Base-by-base conservation (phyloP, 1,140 invertebrate genomes). In the Bombus turneri region DNA sequence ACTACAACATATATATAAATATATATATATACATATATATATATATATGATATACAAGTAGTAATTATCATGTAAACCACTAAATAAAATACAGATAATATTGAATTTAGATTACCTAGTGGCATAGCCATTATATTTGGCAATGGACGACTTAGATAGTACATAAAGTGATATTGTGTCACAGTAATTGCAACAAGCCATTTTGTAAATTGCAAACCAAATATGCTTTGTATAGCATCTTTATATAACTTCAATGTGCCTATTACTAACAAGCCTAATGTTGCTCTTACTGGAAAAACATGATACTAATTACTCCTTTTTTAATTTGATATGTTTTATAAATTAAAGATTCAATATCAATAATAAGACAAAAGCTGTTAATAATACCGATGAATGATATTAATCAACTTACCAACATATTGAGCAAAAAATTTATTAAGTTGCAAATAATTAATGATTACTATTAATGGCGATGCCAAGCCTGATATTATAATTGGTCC, bases 81-180 rank as follows among this genome's bases (percentile, higher is more conserved):
- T 73, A 43, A 57, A 68, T 62, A 59, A 72, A 74, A 79, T 64
- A n/a, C 1, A 47, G n/a, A 2, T 37, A 73, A 64, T 28, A n/a
- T 59, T 59, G 57, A 81, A 25, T 62, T 53, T 68, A 73, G 92
- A 94, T 96, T 96, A 99, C 98, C 98, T 94, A 99, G 95, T 83
- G 98, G 97, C 88, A 99, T 94, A 57, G 98, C 98, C 96, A 99
- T 98, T 66, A 98, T 99, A 95, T 99, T 99, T 87, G 99, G 99
- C 87, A 99, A 96, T 37, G 99, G 97, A 79, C 99, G 96, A 86
- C 98, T 98, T 91, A 98, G 96, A 94, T 99, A 99, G 94, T 99
- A 99, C 96, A 99, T 97, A 92, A 99, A 99, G 95, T 99, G 99
- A 95, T 99, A 99, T 93, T 99, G 99, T 22, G 98, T 97, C 39